Conservation (phyloP, 2,113 vertebrate genomes). For the Mormyrus lacerda region DNA sequence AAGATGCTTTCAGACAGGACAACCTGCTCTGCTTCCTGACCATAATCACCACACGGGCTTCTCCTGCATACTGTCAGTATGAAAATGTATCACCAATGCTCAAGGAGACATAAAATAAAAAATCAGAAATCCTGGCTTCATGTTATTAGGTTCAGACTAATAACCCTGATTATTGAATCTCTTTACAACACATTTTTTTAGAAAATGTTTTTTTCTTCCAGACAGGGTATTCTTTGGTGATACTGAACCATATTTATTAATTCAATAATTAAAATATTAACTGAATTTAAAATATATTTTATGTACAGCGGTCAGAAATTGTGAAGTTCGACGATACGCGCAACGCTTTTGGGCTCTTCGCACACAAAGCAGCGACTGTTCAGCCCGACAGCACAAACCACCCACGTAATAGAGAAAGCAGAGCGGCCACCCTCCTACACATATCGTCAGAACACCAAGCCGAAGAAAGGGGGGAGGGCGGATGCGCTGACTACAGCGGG, state of each 20-base stretch:
- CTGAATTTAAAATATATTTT: background rate
- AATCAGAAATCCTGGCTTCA: background rate
- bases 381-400: background rate
- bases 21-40: background rate
- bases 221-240: background rate
- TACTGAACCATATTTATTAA: background rate
- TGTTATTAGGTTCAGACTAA: background rate
- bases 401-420: conserved; percentile 4
- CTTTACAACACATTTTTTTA: background rate
- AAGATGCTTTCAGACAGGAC: background rate
- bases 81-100: background rate
- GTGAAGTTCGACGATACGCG: background rate
- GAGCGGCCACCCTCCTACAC: conserved; percentile 5
- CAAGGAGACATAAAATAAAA: background rate
- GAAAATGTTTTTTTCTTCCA: background rate
- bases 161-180: background rate
- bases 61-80: background rate
- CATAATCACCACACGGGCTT: background rate
- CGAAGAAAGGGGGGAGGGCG: background rate
- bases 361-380: conserved; percentile 12
- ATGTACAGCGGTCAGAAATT: background rate
- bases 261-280: background rate
- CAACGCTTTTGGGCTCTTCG: background rate
- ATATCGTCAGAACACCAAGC: background rate
- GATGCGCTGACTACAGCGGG: background rate